phyloP scores from a whole-genome alignment of 2,113 vertebrate genomes.

The Dasyprocta punctata region DNA sequence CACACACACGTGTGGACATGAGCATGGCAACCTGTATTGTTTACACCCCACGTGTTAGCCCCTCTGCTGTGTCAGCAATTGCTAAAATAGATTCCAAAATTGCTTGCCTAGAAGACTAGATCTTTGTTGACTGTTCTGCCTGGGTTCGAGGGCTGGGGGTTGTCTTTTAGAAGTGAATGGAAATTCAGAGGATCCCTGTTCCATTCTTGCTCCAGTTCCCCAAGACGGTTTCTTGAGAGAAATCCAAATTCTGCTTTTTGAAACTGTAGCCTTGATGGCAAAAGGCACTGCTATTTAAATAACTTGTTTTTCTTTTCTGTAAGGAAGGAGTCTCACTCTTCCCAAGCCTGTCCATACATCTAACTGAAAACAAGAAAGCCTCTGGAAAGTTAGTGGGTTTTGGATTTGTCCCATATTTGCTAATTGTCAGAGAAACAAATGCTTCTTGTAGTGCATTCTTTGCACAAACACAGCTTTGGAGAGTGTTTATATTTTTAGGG shows the following conservation, averaged over 20 bases:
- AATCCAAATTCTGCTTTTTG: slow-evolving; percentile 43
- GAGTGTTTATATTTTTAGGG: slow-evolving; percentile 75
- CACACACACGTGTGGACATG: not conserved
- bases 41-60: not conserved
- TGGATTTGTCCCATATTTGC: slow-evolving; percentile 73
- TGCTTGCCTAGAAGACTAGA: not conserved
- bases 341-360: slow-evolving; percentile 49
- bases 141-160: rapidly evolving
- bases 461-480: slow-evolving; percentile 71
- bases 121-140: slow-evolving; percentile 10
- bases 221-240: not conserved
- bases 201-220: not conserved
- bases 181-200: not conserved
- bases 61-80: not conserved
- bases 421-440: slow-evolving; percentile 76
- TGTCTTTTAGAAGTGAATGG: not conserved
- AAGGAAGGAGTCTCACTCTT: slow-evolving; percentile 19
- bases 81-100: not conserved
- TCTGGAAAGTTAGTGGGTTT: slow-evolving; percentile 61
- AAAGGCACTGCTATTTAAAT: slow-evolving; percentile 46
- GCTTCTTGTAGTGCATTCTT: slow-evolving; percentile 65
- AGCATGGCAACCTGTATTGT: not conserved
- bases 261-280: not conserved
- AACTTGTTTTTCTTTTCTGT: slow-evolving; percentile 3
- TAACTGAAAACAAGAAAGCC: slow-evolving; percentile 58